Evolutionary conservation across 1,140 invertebrate genomes (phyloP).

Genomic region (Hyles vespertilio): DNA sequence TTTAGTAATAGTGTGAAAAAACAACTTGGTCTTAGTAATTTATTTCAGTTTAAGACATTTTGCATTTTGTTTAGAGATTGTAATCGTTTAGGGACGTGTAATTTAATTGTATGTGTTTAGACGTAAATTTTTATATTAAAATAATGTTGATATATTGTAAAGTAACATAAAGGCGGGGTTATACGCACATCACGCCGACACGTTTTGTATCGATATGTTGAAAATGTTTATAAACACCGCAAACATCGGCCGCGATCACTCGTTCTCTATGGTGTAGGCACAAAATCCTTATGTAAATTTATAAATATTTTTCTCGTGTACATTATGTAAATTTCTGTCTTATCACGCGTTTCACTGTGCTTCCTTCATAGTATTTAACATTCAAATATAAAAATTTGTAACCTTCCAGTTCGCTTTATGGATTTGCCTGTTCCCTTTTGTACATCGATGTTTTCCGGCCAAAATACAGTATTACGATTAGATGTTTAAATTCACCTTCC

Average conservation of each 20-base stretch:
- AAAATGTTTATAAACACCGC: neutral
- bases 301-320: conserved; percentile 28
- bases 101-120: conserved; percentile 48
- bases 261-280: neutral
- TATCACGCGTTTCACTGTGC: neutral
- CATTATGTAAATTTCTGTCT: conserved; percentile 46
- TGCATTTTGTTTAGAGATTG: conserved; percentile 61
- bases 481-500: neutral
- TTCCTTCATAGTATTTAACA: conserved; percentile 1
- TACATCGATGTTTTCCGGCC: conserved; percentile 28
- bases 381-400: too few relatives aligned
- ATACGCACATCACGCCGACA: conserved; percentile 2
- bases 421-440: conserved; percentile 1
- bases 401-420: conserved; percentile 1
- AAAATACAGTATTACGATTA: conserved; percentile 12
- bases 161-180: neutral
- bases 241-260: neutral
- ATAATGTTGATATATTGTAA: neutral
- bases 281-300: conserved; percentile 7
- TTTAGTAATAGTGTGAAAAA: conserved; percentile 36
- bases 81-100: conserved; percentile 46
- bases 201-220: neutral
- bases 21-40: conserved; percentile 49
- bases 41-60: conserved; percentile 58
- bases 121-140: conserved; percentile 38